phyloP scores from a whole-genome alignment of 1,140 invertebrate species.

The Trachelipus rathkii region DNA sequence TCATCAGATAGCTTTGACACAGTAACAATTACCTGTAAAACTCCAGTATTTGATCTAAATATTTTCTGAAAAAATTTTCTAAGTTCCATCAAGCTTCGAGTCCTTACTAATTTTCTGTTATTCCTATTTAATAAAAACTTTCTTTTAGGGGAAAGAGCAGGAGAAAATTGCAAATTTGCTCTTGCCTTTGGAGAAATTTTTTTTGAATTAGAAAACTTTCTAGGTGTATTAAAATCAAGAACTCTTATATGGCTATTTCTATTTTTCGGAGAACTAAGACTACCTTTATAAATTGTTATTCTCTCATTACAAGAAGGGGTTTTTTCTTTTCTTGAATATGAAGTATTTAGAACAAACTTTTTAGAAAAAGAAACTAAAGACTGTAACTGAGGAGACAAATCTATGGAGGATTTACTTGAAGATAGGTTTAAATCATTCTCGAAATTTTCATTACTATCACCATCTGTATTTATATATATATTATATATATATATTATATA shows the following conservation, averaged over 20 bases:
- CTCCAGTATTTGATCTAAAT: too few relatives aligned
- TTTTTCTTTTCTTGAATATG: not conserved
- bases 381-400: not conserved
- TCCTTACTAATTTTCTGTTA: too few relatives aligned
- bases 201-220: not conserved
- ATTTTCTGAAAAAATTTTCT: too few relatives aligned
- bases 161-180: not conserved
- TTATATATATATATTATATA: too few relatives aligned
- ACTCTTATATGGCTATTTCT: not conserved
- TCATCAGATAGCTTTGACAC: too few relatives aligned
- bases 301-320: not conserved
- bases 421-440: not conserved
- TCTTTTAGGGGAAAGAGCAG: not conserved
- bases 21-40: too few relatives aligned
- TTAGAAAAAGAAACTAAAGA: not conserved
- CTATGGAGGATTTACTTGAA: not conserved
- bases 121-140: not conserved
- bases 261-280: not conserved
- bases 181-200: not conserved
- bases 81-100: too few relatives aligned
- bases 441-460: not conserved
- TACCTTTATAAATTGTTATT: not conserved
- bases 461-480: too few relatives aligned
- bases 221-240: constrained; percentile 2
- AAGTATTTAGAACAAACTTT: not conserved